Conservation (phyloP, 2,888 invertebrate genomes). For the Serripes groenlandicus region DNA sequence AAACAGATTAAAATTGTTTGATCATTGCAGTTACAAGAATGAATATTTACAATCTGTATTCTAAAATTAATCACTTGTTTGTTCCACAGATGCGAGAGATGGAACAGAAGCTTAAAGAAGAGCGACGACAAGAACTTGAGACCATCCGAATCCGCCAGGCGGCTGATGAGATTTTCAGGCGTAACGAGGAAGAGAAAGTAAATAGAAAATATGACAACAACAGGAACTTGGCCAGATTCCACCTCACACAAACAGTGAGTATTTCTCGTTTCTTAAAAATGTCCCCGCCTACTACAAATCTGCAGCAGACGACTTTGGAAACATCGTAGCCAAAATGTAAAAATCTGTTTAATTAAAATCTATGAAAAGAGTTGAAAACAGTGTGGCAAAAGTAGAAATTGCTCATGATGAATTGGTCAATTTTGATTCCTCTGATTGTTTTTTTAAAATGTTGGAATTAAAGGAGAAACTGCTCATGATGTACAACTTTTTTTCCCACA, state of each 20-base stretch:
- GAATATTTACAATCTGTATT: too few species aligned
- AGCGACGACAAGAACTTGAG: conserved; percentile 81
- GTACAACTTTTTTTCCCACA: neutral
- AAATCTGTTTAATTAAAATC: too few species aligned
- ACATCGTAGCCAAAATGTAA: too few species aligned
- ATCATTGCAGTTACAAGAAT: too few species aligned
- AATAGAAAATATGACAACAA: conserved; percentile 75
- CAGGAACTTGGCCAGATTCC: conserved; percentile 77
- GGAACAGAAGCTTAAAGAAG: conserved; percentile 80
- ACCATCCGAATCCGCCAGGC: conserved; percentile 81
- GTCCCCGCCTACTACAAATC: too few species aligned
- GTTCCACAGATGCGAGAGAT: conserved; percentile 77
- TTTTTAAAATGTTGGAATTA: too few species aligned
- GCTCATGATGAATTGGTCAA: too few species aligned
- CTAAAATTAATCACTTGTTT: too few species aligned
- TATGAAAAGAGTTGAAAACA: neutral
- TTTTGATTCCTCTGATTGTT: too few species aligned
- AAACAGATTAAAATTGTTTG: too few species aligned
- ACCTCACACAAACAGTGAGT: conserved; percentile 81
- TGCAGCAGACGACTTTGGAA: too few species aligned
- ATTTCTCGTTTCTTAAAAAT: neutral
- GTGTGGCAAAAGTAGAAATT: neutral
- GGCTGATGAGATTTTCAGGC: conserved; percentile 84
- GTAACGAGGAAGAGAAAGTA: conserved; percentile 84
- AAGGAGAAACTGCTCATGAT: neutral